Base-by-base conservation (phyloP, 2,797 vertebrate species). In the Manis javanica region DNA sequence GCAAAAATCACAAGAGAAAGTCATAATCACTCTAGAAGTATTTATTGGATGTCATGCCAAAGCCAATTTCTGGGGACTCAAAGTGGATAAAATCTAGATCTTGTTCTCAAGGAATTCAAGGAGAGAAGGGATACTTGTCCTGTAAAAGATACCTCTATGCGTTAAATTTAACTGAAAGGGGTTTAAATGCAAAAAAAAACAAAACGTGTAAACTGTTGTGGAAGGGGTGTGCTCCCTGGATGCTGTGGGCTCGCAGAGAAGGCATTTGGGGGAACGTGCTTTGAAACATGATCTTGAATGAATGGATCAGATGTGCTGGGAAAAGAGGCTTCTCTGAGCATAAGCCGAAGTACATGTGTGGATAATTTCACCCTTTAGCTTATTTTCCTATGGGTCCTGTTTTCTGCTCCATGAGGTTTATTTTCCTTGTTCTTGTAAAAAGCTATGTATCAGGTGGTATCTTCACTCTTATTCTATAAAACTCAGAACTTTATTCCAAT, bases 101-200 rank as follows among this genome's bases (percentile, higher is more conserved):
- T 59, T 68, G 21, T 59, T 87, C 31, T 84, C 78, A 34, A 29
- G 88, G 29, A 86, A 86, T 26, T 83, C 18, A 10, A 23, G 31
- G 46, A 49, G 57, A 63, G n/a, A 57, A n/a, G 59, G 12, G 46
- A 1, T 59, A 8, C n/a, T 13, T 57, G 84, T 24, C 12, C 0
- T 24, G 0, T 4, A 16, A 81, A 63, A 19, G 51, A 5, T 82
- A 29, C 46, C 46, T 46, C 46, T 11, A 61, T 37, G 23, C 21
- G 10, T 49, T 63, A 13, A 68, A 68, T 46, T 46, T 46, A 46
- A 46, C 46, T 46, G 11, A 46, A 46, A 46, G 46, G 46, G 46
- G 11, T 46, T 46, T 46, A 46, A 46, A 46, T 46, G 46, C 46
- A 46, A 46, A 46, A 46, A 46, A 46, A 12, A 46, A 46, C 12